Evolutionary conservation across 2,888 invertebrate species (phyloP).

Genomic region (Microctonus hyperodae): DNA sequence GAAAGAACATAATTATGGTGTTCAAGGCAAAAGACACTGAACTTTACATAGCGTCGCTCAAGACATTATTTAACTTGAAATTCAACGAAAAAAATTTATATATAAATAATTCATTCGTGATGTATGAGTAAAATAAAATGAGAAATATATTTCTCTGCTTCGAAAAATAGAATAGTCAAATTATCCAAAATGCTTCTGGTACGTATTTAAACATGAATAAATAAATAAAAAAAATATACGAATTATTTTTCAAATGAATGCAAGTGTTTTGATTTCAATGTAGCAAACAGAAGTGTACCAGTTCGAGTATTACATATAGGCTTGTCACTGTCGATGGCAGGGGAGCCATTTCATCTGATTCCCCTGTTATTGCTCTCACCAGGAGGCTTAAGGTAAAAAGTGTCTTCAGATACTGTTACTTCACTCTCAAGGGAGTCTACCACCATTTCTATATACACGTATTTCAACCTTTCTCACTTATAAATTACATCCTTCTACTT

Average conservation of each 20-base stretch:
- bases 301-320: not conserved
- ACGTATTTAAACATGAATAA: no score
- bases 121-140: not conserved
- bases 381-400: slow-evolving; percentile 31
- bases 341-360: slow-evolving; percentile 37
- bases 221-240: slow-evolving; percentile 18
- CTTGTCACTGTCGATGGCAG: slow-evolving; percentile 23
- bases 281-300: not conserved
- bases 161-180: no score
- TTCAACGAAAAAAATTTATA: not conserved
- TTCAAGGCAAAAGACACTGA: not conserved
- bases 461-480: not conserved
- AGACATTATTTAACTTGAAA: not conserved
- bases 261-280: slow-evolving; percentile 16
- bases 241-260: slow-evolving; percentile 7
- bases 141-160: no score
- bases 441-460: slow-evolving; percentile 1
- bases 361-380: slow-evolving; percentile 33
- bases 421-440: slow-evolving; percentile 19
- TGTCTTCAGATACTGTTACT: slow-evolving; percentile 24
- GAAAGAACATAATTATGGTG: not conserved
- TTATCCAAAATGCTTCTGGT: no score
- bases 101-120: not conserved
- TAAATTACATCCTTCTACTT: not conserved
- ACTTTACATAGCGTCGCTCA: not conserved